These are phyloP conservation scores for Hylomyscus alleni DNA, from an alignment of 2,797 vertebrate species.

Conservation along the genomic window DNA sequence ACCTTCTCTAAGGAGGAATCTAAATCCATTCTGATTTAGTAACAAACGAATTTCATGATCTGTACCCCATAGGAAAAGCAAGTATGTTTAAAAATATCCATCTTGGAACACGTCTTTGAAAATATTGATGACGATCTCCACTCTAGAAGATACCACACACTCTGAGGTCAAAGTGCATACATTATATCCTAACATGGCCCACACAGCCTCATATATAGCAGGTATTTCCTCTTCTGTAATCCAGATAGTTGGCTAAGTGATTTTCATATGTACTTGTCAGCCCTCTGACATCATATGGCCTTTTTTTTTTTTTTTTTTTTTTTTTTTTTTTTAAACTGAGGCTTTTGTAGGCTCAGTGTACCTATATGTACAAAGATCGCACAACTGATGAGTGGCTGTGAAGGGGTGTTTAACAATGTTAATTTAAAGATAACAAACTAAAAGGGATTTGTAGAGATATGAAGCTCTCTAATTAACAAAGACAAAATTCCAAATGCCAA, in stretches of 20 bases:
- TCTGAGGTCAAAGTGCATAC: neutral
- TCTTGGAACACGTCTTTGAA: constrained; percentile 13
- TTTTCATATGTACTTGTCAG: neutral
- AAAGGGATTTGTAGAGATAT: neutral
- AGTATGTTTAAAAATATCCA: neutral
- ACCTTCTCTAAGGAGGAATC: neutral
- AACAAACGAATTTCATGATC: constrained; percentile 36
- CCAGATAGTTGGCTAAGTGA: neutral
- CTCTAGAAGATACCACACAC: neutral
- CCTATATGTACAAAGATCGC: neutral
- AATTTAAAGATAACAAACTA: constrained; percentile 47
- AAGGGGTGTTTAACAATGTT: constrained; percentile 28
- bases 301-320: constrained; percentile 2
- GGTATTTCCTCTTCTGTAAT: neutral
- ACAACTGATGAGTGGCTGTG: neutral
- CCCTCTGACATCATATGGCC: neutral
- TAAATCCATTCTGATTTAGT: neutral
- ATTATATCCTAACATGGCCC: neutral
- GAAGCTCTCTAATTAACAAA: neutral
- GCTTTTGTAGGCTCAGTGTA: neutral
- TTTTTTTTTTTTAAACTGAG: constrained; percentile 30
- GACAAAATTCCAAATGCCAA: neutral
- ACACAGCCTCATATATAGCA: neutral
- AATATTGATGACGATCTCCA: neutral
- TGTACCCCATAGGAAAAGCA: neutral